These are phyloP conservation scores for Acleris holmiana DNA, from an alignment of 2,888 invertebrate species.

Conservation along the genomic window DNA sequence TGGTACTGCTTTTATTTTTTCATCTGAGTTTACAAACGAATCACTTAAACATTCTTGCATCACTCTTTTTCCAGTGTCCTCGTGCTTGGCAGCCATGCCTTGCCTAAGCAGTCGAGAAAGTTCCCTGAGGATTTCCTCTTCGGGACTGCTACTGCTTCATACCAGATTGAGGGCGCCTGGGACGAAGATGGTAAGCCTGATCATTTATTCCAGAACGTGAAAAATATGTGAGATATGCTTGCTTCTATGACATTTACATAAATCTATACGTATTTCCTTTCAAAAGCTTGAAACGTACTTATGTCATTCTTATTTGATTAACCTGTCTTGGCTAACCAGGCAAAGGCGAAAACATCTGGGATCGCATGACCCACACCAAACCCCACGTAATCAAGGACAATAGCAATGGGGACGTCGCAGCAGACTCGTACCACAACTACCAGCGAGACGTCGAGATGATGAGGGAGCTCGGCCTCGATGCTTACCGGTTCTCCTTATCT, in stretches of 20 bases:
- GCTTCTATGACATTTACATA: no score
- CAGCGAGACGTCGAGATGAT: conserved; percentile 80
- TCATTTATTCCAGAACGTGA: neutral
- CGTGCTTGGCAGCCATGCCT: conserved; percentile 38
- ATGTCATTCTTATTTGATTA: neutral
- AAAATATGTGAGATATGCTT: no score
- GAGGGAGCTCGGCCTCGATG: conserved; percentile 69
- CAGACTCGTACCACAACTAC: conserved; percentile 57
- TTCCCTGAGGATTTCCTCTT: conserved; percentile 66
- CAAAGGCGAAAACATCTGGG: conserved; percentile 52
- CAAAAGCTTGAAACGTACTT: no score
- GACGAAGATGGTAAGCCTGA: conserved; percentile 51
- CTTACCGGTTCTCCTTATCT: conserved; percentile 82
- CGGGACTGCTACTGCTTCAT: conserved; percentile 63
- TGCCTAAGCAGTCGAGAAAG: conserved; percentile 44
- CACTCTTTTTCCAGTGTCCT: conserved; percentile 18
- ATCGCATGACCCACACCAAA: conserved; percentile 56
- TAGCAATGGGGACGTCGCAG: conserved; percentile 55
- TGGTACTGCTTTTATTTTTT: no score
- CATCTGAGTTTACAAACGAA: no score
- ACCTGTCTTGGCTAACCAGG: neutral
- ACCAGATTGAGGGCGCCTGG: conserved; percentile 68
- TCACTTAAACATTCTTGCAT: neutral
- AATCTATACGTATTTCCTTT: no score
- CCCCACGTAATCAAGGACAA: conserved; percentile 53